Conservation (phyloP, 2,888 invertebrate species). For the Scaptomyza reducta region DNA sequence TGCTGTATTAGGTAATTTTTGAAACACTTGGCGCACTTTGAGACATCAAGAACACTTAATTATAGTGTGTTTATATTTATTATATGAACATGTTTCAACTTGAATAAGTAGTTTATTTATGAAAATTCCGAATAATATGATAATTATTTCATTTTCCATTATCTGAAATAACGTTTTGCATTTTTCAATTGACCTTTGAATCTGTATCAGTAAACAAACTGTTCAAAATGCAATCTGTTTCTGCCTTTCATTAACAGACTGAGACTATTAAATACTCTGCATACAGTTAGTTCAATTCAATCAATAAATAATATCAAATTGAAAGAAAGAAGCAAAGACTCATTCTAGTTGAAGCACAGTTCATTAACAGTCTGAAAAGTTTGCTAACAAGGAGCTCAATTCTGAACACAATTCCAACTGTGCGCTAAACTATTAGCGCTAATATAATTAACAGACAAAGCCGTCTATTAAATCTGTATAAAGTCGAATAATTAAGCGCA, state of each 20-base stretch:
- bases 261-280: not conserved
- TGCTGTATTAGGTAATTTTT: slow-evolving; percentile 7
- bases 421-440: slow-evolving; percentile 65
- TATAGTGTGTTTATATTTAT: not conserved
- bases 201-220: not conserved
- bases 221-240: not conserved
- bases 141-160: not conserved
- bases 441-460: slow-evolving; percentile 75
- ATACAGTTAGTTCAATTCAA: not conserved
- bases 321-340: too few relatives aligned
- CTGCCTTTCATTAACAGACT: not conserved
- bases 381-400: slow-evolving; percentile 3
- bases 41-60: not conserved
- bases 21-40: not conserved
- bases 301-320: slow-evolving; percentile 8
- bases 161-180: not conserved
- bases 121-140: not conserved
- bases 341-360: slow-evolving; percentile 20
- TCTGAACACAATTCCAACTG: slow-evolving; percentile 31
- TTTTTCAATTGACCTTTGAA: not conserved
- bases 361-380: slow-evolving; percentile 27
- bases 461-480: slow-evolving; percentile 67
- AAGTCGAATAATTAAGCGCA: slow-evolving; percentile 68
- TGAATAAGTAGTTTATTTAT: not conserved
- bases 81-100: not conserved